Conservation (phyloP, 2,888 invertebrate genomes). For the Laspeyria flexula region DNA sequence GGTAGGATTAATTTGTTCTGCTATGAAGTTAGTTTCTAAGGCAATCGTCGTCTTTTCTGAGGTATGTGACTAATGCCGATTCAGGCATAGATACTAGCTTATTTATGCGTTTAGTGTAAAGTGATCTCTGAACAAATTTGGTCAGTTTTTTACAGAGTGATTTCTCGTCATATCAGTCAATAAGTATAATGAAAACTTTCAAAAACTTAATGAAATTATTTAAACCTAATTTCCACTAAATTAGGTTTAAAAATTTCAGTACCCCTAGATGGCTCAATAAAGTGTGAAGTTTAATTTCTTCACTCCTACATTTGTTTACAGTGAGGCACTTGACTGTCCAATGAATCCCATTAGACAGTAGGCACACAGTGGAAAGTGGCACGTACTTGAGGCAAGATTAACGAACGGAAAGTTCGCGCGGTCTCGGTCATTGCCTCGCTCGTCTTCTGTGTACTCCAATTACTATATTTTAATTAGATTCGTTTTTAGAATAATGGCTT, state of each 20-base stretch:
- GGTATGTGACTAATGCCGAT: too few relatives aligned
- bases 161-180: too few relatives aligned
- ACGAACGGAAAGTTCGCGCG: conserved; percentile 47
- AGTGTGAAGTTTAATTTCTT: conserved; percentile 8
- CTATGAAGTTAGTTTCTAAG: not conserved
- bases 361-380: conserved; percentile 33
- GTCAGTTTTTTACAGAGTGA: too few relatives aligned
- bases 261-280: not conserved
- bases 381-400: conserved; percentile 41
- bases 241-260: too few relatives aligned
- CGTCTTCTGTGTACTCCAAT: conserved; percentile 14
- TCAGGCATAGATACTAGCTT: too few relatives aligned
- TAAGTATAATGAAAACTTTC: too few relatives aligned
- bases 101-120: too few relatives aligned
- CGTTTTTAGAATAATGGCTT: conserved; percentile 1
- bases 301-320: too few relatives aligned
- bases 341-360: conserved; percentile 17
- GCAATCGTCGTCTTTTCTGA: too few relatives aligned
- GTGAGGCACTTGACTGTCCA: conserved; percentile 27
- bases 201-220: too few relatives aligned
- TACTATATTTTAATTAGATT: conserved; percentile 36
- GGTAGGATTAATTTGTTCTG: conserved; percentile 9
- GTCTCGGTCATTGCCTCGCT: conserved; percentile 43
- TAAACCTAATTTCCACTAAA: too few relatives aligned
- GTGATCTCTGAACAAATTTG: too few relatives aligned